Evolutionary conservation across 2,113 vertebrate species (phyloP).

Genomic region (Cairina moschata): DNA sequence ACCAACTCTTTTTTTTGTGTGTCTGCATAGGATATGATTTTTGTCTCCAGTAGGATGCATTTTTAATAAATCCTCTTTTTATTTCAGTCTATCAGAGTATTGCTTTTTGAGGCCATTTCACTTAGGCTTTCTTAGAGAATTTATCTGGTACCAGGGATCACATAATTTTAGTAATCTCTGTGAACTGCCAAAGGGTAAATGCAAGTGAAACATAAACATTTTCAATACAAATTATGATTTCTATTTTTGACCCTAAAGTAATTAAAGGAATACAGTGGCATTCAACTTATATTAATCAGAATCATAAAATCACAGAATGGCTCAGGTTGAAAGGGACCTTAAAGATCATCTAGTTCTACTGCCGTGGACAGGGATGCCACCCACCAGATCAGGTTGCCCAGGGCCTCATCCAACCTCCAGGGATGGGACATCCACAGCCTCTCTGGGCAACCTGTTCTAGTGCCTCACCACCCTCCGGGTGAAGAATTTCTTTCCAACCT

Average conservation of each 20-base stretch:
- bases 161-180: not conserved
- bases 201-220: not conserved
- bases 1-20: not conserved
- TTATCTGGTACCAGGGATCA: accelerated
- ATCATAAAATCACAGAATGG: too few relatives aligned
- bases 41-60: not conserved
- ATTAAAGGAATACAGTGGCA: not conserved
- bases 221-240: not conserved
- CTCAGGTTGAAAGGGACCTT: too few relatives aligned
- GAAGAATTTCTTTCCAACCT: too few relatives aligned
- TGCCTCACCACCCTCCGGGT: too few relatives aligned
- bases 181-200: not conserved
- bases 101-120: not conserved
- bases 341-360: too few relatives aligned
- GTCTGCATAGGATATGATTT: not conserved
- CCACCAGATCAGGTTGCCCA: too few relatives aligned
- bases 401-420: too few relatives aligned
- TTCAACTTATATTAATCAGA: not conserved
- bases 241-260: not conserved
- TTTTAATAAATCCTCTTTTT: not conserved
- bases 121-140: not conserved
- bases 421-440: too few relatives aligned
- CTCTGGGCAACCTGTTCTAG: too few relatives aligned
- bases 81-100: not conserved
- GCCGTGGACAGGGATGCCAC: too few relatives aligned